Conservation (phyloP, 2,888 invertebrate species). For the Pyrocoelia pectoralis region DNA sequence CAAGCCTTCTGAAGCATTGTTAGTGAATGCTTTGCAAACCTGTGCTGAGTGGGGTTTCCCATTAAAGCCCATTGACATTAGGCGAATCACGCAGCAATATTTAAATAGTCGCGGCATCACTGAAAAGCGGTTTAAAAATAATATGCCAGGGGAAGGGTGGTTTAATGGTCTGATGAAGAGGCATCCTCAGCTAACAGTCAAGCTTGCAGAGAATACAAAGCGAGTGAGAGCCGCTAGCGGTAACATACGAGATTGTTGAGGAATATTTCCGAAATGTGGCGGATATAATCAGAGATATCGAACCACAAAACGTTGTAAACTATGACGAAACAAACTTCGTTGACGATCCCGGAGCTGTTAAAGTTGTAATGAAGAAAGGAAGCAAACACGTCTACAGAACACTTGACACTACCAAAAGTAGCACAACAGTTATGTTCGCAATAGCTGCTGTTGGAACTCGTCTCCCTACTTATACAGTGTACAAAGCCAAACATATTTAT, state of each 20-base stretch:
- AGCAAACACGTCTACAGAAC: constrained; percentile 30
- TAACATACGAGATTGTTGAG: constrained; percentile 19
- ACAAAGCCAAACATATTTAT: constrained; percentile 1
- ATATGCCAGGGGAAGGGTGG: constrained; percentile 11
- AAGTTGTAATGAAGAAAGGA: constrained; percentile 27
- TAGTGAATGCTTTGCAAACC: constrained; percentile 9
- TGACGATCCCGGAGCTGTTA: constrained; percentile 11
- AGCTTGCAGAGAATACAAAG: constrained; percentile 16
- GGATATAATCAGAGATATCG: constrained; percentile 12
- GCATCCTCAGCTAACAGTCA: constrained; percentile 17
- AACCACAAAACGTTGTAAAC: constrained; percentile 10
- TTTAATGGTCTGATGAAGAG: constrained; percentile 17
- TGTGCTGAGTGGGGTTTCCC: constrained; percentile 10
- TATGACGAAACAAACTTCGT: constrained; percentile 11
- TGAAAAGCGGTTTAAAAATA: constrained; percentile 7
- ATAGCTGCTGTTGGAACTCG: constrained; percentile 39
- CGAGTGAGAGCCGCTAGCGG: constrained; percentile 18
- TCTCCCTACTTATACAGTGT: not conserved
- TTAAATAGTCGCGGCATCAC: constrained; percentile 11
- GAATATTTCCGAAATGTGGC: constrained; percentile 15
- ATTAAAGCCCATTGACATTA: constrained; percentile 9
- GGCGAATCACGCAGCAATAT: constrained; percentile 16
- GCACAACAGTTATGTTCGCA: constrained; percentile 31
- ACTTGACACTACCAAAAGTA: constrained; percentile 30
- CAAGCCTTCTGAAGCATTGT: not conserved